Evolutionary conservation across 2,888 invertebrate genomes (phyloP).

Genomic region (Entomobrya multifasciata): DNA sequence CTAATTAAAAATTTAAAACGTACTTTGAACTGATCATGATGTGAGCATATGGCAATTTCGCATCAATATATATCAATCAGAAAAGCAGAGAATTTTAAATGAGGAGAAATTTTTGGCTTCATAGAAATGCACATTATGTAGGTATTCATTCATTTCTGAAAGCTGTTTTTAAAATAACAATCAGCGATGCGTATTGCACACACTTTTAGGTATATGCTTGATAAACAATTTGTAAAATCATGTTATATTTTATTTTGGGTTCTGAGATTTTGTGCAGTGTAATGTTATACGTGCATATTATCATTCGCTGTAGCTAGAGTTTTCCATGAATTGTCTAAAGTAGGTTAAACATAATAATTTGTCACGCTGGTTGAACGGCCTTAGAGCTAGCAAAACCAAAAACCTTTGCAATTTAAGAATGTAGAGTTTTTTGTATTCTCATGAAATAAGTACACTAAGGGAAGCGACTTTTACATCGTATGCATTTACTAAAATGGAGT

Average conservation of each 20-base stretch:
- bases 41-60: slow-evolving; percentile 58
- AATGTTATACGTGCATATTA: background rate
- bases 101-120: slow-evolving; percentile 52
- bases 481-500: background rate
- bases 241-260: background rate
- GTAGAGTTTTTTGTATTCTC: background rate
- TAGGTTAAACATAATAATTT: slow-evolving; percentile 70
- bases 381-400: slow-evolving; percentile 40
- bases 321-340: slow-evolving; percentile 72
- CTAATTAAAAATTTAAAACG: too few relatives aligned
- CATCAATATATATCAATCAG: slow-evolving; percentile 49
- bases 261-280: slow-evolving; percentile 44
- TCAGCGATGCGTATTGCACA: slow-evolving; percentile 38
- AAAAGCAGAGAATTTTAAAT: slow-evolving; percentile 43
- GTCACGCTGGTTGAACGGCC: slow-evolving; percentile 69
- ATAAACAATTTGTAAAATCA: background rate
- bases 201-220: background rate
- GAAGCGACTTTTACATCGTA: too few relatives aligned
- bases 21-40: background rate
- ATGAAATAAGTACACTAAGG: background rate
- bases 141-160: background rate
- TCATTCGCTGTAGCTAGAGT: slow-evolving; percentile 12
- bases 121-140: slow-evolving; percentile 28
- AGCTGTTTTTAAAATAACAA: slow-evolving; percentile 36
- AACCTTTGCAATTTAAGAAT: background rate